Base-by-base conservation (phyloP, 2,888 invertebrate species). In the Aphrophora alni region DNA sequence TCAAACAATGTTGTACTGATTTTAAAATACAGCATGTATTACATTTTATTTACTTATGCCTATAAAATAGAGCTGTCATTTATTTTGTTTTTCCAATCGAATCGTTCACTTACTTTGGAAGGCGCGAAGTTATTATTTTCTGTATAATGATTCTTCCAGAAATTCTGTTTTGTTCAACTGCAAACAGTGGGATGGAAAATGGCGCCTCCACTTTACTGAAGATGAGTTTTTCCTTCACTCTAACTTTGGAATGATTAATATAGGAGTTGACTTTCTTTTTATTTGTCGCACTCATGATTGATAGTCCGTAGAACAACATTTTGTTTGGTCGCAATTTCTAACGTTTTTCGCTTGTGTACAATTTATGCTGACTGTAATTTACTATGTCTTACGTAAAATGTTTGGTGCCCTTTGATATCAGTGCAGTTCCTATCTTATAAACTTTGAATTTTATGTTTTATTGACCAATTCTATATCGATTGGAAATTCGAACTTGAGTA, bases 231-330 rank as follows among this genome's bases (percentile, higher is more conserved):
- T 59, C 14, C 59, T 59, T 59, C 59, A 21, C 12, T 21, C 59
- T 21, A 59, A 59, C 59, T 59, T 59, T 21, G 59, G 59, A 59
- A 59, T 59, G 59, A 59, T 59, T 59, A 59, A 59, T 59, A 59
- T 59, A 59, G 21, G 59, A 59, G 21, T 59, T 59, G 59, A 59
- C 59, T 59, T 21, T 59, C 59, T 59, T 59, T 44, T 59, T 59
- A 59, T 59, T 59, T 59, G 59, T 21, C n/a, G 59, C 59, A 4
- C 2, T 4, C 59, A 7, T 59, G 59, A 59, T 59, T 59, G 59
- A 59, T 59, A 44, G 21, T 21, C 59, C 21, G 59, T 14, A 14
- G 21, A 59, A 59, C 44, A 44, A 44, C 59, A 59, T 59, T 59
- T 59, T 59, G 59, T 59, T 59, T 59, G 14, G 59, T 14, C 5